phyloP scores from a whole-genome alignment of 2,113 vertebrate species.

The Tamias sibiricus region DNA sequence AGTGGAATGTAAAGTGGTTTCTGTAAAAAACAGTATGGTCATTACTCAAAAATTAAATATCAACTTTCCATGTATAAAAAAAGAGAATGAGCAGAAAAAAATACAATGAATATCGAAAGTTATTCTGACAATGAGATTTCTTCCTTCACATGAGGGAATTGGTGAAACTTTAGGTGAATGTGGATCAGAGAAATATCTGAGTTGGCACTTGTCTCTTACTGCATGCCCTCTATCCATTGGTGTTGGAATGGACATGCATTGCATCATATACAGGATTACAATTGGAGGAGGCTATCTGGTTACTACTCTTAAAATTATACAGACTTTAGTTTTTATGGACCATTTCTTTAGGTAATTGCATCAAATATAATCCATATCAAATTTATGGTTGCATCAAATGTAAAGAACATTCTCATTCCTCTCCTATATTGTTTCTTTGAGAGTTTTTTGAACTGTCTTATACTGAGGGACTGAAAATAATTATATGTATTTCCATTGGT shows the following conservation, averaged over 20 bases:
- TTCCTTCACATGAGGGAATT: background rate
- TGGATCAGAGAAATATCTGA: background rate
- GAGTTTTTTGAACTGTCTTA: background rate
- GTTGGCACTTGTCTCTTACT: background rate
- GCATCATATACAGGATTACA: background rate
- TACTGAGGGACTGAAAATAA: background rate
- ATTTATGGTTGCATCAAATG: background rate
- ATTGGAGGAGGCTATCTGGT: background rate
- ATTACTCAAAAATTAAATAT: too few relatives aligned
- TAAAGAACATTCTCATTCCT: background rate
- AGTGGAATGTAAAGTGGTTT: too few relatives aligned
- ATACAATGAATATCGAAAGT: background rate
- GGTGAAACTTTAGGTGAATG: background rate
- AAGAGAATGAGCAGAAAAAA: too few relatives aligned
- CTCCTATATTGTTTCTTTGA: background rate
- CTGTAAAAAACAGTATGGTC: too few relatives aligned
- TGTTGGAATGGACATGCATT: background rate
- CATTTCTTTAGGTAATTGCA: slow-evolving; percentile 27
- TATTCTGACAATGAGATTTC: background rate
- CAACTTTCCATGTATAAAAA: too few relatives aligned
- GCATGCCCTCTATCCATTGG: background rate
- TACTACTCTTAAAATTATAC: background rate
- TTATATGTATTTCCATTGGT: background rate
- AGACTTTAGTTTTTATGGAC: background rate
- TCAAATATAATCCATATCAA: background rate